Evolutionary conservation across 2,113 vertebrate genomes (phyloP).

Genomic region (Phrynosoma platyrhinos): DNA sequence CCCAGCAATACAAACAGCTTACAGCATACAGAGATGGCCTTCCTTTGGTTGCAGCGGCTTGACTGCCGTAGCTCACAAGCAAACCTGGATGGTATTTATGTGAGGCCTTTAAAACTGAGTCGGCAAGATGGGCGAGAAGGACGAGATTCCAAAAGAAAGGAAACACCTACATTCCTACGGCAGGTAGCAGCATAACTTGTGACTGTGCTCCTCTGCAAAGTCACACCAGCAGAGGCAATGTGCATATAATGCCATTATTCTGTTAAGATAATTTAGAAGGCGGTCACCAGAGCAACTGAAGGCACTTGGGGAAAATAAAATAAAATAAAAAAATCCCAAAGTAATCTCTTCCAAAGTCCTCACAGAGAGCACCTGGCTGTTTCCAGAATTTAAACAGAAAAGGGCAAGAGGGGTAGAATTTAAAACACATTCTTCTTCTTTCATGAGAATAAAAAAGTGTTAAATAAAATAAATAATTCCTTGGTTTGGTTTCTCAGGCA

Average conservation of each 20-base stretch:
- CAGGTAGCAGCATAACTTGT: constrained; percentile 71
- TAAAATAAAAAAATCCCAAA: background rate
- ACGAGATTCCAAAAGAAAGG: constrained; percentile 29
- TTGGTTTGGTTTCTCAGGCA: constrained; percentile 76
- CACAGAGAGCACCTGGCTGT: constrained; percentile 63
- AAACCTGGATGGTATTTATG: constrained; percentile 23
- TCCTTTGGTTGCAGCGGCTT: constrained; percentile 50
- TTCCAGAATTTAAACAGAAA: constrained; percentile 54
- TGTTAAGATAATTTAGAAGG: constrained; percentile 54
- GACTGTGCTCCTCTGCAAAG: constrained; percentile 47
- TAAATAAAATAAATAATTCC: constrained; percentile 99
- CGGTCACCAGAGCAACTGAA: constrained; percentile 63
- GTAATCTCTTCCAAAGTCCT: constrained; percentile 55
- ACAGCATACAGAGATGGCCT: constrained; percentile 57
- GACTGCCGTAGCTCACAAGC: constrained; percentile 37
- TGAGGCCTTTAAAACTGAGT: background rate
- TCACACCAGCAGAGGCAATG: constrained; percentile 50
- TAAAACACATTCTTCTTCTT: constrained; percentile 23
- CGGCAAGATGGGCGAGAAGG: background rate
- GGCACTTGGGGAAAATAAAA: constrained; percentile 72
- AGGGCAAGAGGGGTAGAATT: background rate
- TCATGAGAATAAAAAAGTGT: constrained; percentile 74
- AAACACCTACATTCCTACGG: constrained; percentile 36
- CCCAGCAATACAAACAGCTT: constrained; percentile 63
- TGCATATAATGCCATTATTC: constrained; percentile 56